Percentiles rank a stretch among this genome's conserved stretches.
Conservation (phyloP, 2,113 vertebrate genomes). For the Callocephalon fimbriatum region DNA sequence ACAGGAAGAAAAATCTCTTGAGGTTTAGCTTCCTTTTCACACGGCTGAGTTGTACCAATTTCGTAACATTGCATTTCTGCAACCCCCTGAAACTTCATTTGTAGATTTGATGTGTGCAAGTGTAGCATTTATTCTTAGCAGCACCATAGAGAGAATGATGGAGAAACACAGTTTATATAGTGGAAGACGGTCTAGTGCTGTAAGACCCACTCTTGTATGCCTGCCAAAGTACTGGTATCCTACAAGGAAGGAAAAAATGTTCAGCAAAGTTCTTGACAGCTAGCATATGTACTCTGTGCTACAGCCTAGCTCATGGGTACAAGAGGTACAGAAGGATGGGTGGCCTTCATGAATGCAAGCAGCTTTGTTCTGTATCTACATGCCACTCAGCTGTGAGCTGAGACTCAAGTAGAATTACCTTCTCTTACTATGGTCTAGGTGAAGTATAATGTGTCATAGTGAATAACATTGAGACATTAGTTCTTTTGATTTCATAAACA, state of each 20-base stretch:
- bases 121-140: neutral
- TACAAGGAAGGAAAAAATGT: neutral
- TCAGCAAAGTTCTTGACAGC: neutral
- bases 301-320: neutral
- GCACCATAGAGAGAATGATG: neutral
- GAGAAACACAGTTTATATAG: neutral
- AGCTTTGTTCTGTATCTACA: neutral
- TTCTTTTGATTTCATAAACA: neutral
- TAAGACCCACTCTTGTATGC: neutral
- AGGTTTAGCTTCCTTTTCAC: neutral
- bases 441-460: neutral
- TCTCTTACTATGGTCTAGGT: neutral
- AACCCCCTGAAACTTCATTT: neutral
- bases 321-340: neutral
- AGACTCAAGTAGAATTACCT: neutral
- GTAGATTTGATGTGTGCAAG: neutral
- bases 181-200: neutral
- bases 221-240: neutral
- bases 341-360: neutral
- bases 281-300: neutral
- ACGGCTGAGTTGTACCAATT: neutral
- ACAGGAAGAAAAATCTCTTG: neutral
- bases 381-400: neutral
- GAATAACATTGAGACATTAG: neutral
- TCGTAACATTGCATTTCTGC: neutral